These are phyloP conservation scores for Manis javanica DNA, from an alignment of 2,797 vertebrate species.

Conservation along the genomic window DNA sequence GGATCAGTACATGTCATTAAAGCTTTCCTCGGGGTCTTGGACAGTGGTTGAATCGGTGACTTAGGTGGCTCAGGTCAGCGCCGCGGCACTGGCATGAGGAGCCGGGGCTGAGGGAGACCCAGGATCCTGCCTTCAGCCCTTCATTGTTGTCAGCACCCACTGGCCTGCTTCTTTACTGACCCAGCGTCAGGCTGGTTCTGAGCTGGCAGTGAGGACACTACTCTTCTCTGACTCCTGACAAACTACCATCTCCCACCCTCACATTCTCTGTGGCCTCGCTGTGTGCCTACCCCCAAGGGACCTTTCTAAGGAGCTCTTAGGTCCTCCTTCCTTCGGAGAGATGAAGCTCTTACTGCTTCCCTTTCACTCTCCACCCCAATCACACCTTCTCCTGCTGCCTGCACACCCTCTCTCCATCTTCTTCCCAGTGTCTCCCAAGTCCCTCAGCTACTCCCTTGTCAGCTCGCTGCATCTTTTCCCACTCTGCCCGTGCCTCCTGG, in stretches of 20 bases:
- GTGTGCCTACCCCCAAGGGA: background rate
- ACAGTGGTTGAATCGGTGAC: background rate
- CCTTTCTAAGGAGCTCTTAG: background rate
- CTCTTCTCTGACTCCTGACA: background rate
- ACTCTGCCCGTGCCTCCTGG: accelerated
- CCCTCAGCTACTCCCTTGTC: background rate
- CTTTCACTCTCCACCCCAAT: background rate
- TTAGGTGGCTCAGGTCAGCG: background rate
- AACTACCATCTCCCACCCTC: background rate
- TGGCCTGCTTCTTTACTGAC: background rate
- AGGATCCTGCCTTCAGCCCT: background rate
- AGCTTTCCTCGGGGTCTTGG: background rate
- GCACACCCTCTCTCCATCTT: background rate
- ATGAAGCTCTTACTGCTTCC: background rate
- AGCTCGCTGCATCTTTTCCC: background rate
- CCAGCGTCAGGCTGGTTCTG: background rate
- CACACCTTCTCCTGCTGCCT: background rate
- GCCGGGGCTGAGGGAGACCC: background rate
- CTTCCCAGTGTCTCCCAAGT: background rate
- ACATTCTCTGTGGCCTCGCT: background rate
- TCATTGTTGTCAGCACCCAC: background rate
- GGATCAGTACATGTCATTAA: background rate
- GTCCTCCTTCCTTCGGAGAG: background rate
- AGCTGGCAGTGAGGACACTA: background rate
- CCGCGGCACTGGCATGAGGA: too few relatives aligned